Base-by-base conservation (phyloP, 2,113 vertebrate genomes). In the Hippolais icterina region DNA sequence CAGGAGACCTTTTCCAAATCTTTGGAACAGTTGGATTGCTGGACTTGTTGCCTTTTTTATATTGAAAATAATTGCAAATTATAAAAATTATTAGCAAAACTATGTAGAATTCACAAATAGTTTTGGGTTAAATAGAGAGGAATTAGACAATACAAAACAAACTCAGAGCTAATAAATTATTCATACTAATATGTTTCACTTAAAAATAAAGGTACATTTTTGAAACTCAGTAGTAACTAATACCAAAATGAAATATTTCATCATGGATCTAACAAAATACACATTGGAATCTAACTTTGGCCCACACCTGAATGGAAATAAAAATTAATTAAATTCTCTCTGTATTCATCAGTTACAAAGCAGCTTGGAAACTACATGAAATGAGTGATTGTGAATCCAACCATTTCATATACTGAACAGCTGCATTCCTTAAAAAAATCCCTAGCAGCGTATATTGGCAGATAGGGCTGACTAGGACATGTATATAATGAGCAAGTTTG, bases 381-480 rank as follows among this genome's bases (percentile, higher is more conserved):
- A 65, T 13, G 25, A 69, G 33, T 85, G 31, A 49, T 17, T 76
- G 27, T 57, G 52, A 91, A 84, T 91, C 35, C 83, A 83, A 72
- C 86, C 35, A 86, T 29, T 94, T 97, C 12, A 52, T 83, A 52
- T 88, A 83, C 78, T 82, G 78, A 88, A 63, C 75, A 81, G 42
- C 59, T 87, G 27, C 31, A 39, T 91, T 97, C 85, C 29, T 87
- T 89, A 28, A 78, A 61, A 76, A 37, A 49, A 83, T 33, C 35
- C 82, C 15, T 70, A 64, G 44, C 81, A 69, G 47, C 60, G 20
- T 76, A 6, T 89, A 52, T 35, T 81, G 46, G 79, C 74, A 42
- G 25, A 42, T 74, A 53, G 33, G 41, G 42, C 41, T 72, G 53
- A 28, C 29, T 44, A 31, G 47, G 52, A 70, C 90, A 60, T 19